Base-by-base conservation (phyloP, 2,888 invertebrate species). In the Erebia palarica region DNA sequence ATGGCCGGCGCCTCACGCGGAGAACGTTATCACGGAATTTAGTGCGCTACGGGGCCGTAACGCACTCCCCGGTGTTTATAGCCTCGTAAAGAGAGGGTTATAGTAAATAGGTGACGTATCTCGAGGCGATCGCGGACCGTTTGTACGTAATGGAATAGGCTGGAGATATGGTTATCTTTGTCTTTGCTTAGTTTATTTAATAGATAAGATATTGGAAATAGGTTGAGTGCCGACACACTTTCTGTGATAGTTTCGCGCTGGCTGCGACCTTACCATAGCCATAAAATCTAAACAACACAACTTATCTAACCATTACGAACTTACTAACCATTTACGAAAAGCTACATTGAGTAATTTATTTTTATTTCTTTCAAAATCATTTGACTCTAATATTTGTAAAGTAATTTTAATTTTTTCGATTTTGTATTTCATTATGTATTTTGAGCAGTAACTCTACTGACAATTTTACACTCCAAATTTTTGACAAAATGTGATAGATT, bases 1-100 rank as follows among this genome's bases (percentile, higher is more conserved):
- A 91, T 90, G 89, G 81, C 89, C 88, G 85, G 75, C 76, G 76
- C 80, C 80, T 80, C 73, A 68, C 75, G 75, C 63, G 49, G 61
- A 63, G 67, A 73, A 74, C 70, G 76, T 82, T 81, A 82, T 82
- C 82, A 77, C 73, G 72, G 73, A 75, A 76, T 78, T 78, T 77
- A 78, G 77, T 75, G 74, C 75, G 77, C 78, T 78, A 76, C 75
- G 77, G 78, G 77, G 77, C 78, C 77, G 71, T 76, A 75, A 77
- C 77, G 75, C 72, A 72, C 76, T 73, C 75, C 72, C 77, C 73
- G 74, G 80, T 78, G 80, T 82, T 82, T 81, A 82, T 80, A 69
- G 75, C 74, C 60, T 76, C 77, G 76, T 80, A 78, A 80, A 80
- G 76, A 73, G 74, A 75, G 70, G 72, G 73, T 73, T 71, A 73